These are phyloP conservation scores for Acanthaster planci DNA, from an alignment of 35 echinoderm and acorn worm genomes.

Conservation along the genomic window DNA sequence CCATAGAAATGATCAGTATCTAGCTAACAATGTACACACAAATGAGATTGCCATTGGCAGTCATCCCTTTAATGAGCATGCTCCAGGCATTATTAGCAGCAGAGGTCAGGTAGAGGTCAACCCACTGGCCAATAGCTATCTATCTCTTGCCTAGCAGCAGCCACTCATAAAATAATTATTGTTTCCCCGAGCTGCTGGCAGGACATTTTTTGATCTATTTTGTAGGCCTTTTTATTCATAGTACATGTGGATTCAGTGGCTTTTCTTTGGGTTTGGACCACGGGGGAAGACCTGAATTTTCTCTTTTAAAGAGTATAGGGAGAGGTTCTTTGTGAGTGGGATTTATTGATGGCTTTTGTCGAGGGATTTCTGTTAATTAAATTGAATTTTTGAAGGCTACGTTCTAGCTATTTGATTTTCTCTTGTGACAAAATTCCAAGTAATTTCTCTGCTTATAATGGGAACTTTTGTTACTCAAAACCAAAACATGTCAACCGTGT, in stretches of 20 bases:
- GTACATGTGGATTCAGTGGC: background rate
- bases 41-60: too few species aligned
- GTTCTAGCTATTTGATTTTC: too few species aligned
- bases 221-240: background rate
- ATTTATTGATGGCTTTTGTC: too few species aligned
- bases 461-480: too few species aligned
- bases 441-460: too few species aligned
- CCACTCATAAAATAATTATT: background rate
- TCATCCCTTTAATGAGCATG: constrained; percentile 9
- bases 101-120: background rate
- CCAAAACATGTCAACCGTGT: too few species aligned
- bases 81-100: background rate
- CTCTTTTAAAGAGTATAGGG: background rate
- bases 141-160: constrained; percentile 4
- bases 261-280: background rate
- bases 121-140: background rate
- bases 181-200: background rate
- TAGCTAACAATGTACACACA: too few species aligned
- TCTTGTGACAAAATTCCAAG: too few species aligned
- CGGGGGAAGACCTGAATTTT: background rate
- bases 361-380: too few species aligned
- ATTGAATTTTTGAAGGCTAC: too few species aligned
- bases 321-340: too few species aligned
- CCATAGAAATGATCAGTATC: too few species aligned
- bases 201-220: background rate